A percentile compares a stretch with the other conserved stretches of the same genome.
Evolutionary conservation across 2,888 invertebrate genomes (phyloP).

Genomic region (Melanargia galathea): DNA sequence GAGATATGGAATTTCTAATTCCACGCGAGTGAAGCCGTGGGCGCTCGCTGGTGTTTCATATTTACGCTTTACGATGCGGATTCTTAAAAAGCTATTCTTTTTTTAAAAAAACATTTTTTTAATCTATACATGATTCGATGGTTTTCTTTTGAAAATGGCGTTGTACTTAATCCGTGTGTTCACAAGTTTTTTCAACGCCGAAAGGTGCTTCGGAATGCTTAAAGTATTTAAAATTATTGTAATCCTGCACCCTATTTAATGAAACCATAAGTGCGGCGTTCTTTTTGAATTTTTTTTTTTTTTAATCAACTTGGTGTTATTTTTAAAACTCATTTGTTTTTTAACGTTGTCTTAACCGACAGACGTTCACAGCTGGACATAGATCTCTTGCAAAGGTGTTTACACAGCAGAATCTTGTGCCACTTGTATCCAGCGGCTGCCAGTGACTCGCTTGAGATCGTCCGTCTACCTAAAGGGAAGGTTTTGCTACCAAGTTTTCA

Average conservation of each 20-base stretch:
- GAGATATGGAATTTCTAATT: too few species aligned
- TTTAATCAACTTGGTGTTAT: neutral
- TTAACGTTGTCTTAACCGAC: too few species aligned
- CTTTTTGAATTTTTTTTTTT: constrained; percentile 9
- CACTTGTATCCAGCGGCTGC: too few species aligned
- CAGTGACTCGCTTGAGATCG: too few species aligned
- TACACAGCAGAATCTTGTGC: too few species aligned
- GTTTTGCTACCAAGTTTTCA: too few species aligned
- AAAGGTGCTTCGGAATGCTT: constrained; percentile 26
- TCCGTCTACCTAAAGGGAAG: too few species aligned
- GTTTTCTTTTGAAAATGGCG: constrained; percentile 30
- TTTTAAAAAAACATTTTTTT: constrained; percentile 21
- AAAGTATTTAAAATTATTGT: constrained; percentile 31
- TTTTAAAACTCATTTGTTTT: neutral
- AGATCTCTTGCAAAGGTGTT: too few species aligned
- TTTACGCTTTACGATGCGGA: too few species aligned
- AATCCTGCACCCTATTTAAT: constrained; percentile 31
- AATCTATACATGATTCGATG: constrained; percentile 32
- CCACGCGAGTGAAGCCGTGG: too few species aligned
- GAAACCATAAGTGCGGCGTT: constrained; percentile 20
- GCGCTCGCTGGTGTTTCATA: too few species aligned
- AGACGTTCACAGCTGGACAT: too few species aligned
- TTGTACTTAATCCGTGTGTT: constrained; percentile 25
- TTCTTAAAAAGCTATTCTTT: constrained; percentile 18
- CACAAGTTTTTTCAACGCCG: constrained; percentile 31